phyloP scores from a whole-genome alignment of 2,888 invertebrate species.

The Patella caerulea region DNA sequence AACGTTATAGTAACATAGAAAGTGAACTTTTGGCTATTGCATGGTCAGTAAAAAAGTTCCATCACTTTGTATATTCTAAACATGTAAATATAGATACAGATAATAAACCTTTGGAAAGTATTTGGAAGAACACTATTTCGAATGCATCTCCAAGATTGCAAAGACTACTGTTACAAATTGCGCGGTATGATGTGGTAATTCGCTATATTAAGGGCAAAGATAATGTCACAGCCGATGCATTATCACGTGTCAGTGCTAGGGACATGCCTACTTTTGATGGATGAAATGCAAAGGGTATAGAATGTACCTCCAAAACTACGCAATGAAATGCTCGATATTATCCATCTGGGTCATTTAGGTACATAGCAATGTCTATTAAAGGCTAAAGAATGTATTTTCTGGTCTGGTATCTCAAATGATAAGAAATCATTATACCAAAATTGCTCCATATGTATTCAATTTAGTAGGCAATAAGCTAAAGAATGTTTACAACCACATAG shows the following conservation, averaged over 20 bases:
- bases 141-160: conserved; percentile 29
- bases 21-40: conserved; percentile 37
- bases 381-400: conserved; percentile 17
- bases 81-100: conserved; percentile 35
- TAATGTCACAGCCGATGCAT: conserved; percentile 25
- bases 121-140: conserved; percentile 26
- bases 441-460: conserved; percentile 7
- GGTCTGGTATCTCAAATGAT: conserved; percentile 11
- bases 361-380: conserved; percentile 9
- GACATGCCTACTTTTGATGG: background rate
- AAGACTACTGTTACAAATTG: conserved; percentile 29
- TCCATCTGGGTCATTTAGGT: conserved; percentile 13
- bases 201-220: conserved; percentile 20
- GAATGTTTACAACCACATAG: too few relatives aligned
- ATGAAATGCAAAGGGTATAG: conserved; percentile 14
- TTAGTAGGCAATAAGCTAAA: background rate
- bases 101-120: conserved; percentile 36
- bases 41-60: conserved; percentile 33
- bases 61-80: conserved; percentile 35
- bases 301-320: background rate
- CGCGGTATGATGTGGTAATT: conserved; percentile 31
- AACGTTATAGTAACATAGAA: conserved; percentile 40
- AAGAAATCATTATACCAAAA: background rate
- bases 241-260: background rate
- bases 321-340: background rate